Base-by-base conservation (phyloP, 2,888 invertebrate genomes). In the Hirtodrosophila duncani region DNA sequence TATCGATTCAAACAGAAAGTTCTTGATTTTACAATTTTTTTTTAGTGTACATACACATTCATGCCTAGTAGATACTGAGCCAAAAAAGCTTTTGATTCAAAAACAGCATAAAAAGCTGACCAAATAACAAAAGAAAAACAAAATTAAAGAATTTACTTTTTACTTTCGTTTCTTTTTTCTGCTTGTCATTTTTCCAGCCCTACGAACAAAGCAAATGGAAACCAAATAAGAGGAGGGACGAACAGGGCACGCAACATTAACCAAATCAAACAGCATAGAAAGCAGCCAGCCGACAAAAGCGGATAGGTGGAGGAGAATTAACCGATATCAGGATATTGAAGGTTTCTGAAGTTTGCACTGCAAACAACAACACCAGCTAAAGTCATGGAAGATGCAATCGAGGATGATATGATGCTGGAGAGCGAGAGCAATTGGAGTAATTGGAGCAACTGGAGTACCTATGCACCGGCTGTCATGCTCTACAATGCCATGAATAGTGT, bases 371-470 rank as follows among this genome's bases (percentile, higher is more conserved):
- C 41, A 52, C 17, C 53, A 20, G 30, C 29, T 2, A 52, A 30
- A 42, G 51, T 11, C 8, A 23, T 11, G 13, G 21, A 9, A 8
- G 30, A 37, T 3, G 29, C 21, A 11, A 46, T 38, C 21, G 26
- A 42, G 30, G 61, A 51, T 14, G 68, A 64, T 31, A 57, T 50
- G n/a, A n/a, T n/a, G 29, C 30, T 50, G 34, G 41, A 63, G 34
- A 38, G 27, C 36, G 67, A 38, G 2, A 30, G 37, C 29, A 49
- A 24, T 20, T 79, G 75, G 59, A 44, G n/a, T n/a, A n/a, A n/a
- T n/a, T n/a, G n/a, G n/a, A 70, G 52, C 69, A 82, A 81, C 48
- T 66, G 82, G 79, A 80, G 63, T 52, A 62, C 68, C 50, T 62
- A 48, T 23, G 75, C 70, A 2, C 79, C 70, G 9, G 46, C 49